These are phyloP conservation scores for Pimephales promelas DNA, from an alignment of 2,113 vertebrate genomes.

Conservation along the genomic window DNA sequence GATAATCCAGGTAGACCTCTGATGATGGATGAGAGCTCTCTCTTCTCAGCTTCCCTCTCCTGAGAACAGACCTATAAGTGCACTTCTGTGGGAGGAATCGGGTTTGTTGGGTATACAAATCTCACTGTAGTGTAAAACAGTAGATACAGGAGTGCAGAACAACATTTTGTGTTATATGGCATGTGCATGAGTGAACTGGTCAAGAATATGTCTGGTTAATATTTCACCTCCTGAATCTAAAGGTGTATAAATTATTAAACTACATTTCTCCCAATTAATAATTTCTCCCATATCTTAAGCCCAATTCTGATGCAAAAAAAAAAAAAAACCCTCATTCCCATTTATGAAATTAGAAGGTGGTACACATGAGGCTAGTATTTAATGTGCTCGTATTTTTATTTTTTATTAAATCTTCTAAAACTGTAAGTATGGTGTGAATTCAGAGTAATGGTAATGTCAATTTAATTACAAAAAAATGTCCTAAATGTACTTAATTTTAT, in stretches of 20 bases:
- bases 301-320: not conserved
- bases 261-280: not conserved
- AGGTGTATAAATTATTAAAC: not conserved
- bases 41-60: slow-evolving; percentile 38
- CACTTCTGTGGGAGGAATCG: slow-evolving; percentile 51
- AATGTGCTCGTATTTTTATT: too few relatives aligned
- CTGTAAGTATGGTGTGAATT: too few relatives aligned
- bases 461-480: too few relatives aligned
- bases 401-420: too few relatives aligned
- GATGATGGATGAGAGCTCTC: slow-evolving; percentile 52
- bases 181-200: not conserved
- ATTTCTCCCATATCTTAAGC: too few relatives aligned
- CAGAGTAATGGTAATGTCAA: too few relatives aligned
- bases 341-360: too few relatives aligned
- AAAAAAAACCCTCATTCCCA: not conserved
- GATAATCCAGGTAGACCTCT: slow-evolving; percentile 53
- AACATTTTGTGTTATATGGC: not conserved
- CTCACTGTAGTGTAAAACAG: slow-evolving; percentile 7
- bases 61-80: slow-evolving; percentile 66
- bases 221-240: not conserved
- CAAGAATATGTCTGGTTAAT: not conserved
- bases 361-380: too few relatives aligned
- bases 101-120: slow-evolving; percentile 1
- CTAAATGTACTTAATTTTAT: not conserved
- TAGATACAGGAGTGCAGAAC: not conserved